These are phyloP conservation scores for Brachionus koreanus DNA, from an alignment of 1,140 invertebrate genomes.

Conservation along the genomic window DNA sequence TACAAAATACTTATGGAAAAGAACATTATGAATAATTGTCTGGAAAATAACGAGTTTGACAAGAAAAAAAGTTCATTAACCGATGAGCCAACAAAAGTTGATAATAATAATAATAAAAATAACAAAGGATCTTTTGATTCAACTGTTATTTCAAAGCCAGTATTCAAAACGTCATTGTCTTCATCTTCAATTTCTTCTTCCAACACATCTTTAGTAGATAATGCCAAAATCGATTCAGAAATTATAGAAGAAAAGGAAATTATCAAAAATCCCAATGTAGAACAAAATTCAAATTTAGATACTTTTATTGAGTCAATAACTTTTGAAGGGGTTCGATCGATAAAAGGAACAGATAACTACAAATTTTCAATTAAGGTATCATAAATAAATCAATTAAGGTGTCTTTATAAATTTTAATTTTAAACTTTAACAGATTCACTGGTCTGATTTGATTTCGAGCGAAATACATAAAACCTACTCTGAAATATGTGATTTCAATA, in stretches of 20 bases:
- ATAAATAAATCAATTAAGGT: conserved; percentile 14
- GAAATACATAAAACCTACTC: conserved; percentile 51
- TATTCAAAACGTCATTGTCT: conserved; percentile 1
- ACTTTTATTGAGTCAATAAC: conserved; percentile 35
- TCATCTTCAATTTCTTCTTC: conserved; percentile 6
- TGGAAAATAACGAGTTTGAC: neutral
- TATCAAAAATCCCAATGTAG: neutral
- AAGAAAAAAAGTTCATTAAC: neutral
- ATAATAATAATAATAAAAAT: conserved; percentile 42
- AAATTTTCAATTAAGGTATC: conserved; percentile 38
- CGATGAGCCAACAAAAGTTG: neutral
- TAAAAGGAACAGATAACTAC: conserved; percentile 42
- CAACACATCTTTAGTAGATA: neutral
- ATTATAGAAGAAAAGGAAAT: neutral
- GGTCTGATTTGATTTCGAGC: conserved; percentile 50
- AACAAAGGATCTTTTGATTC: neutral
- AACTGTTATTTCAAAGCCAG: neutral
- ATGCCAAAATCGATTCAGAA: neutral
- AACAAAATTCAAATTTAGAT: neutral
- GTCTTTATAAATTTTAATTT: neutral
- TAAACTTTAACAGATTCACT: conserved; percentile 48
- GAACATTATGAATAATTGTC: neutral
- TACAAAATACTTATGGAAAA: conserved; percentile 12
- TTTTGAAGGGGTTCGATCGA: conserved; percentile 39
- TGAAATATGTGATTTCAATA: conserved; percentile 51